Evolutionary conservation across 2,113 vertebrate genomes (phyloP).

Genomic region (Polypterus bichir): DNA sequence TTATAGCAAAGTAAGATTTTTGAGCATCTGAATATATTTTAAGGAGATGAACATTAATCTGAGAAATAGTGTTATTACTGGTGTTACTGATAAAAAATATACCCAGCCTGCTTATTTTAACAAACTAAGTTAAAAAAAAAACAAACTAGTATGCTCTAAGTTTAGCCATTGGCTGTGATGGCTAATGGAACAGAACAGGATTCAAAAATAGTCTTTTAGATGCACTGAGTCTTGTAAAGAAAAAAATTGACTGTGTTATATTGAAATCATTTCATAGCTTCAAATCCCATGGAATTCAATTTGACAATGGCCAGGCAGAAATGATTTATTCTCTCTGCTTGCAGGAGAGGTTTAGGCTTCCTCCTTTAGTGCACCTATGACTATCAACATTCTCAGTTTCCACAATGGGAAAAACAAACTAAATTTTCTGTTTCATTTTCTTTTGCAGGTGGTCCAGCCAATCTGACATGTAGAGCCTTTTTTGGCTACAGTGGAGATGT

Average conservation of each 20-base stretch:
- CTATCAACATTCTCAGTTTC: constrained; percentile 4
- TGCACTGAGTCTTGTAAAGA: background rate
- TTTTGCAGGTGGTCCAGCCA: constrained; percentile 70
- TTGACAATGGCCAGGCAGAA: background rate
- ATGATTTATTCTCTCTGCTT: constrained; percentile 2
- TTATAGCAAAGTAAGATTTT: no score
- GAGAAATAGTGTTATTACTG: no score
- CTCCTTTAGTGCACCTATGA: constrained; percentile 14
- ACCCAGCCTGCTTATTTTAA: no score
- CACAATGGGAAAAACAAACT: background rate
- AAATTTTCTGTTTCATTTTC: constrained; percentile 32
- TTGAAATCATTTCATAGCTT: constrained; percentile 2
- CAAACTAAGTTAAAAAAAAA: no score
- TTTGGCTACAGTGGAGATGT: constrained; percentile 96
- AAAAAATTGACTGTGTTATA: background rate
- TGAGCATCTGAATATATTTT: no score
- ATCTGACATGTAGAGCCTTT: constrained; percentile 91
- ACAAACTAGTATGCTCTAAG: background rate
- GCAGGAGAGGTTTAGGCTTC: constrained; percentile 18
- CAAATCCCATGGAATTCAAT: background rate
- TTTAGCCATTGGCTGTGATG: background rate
- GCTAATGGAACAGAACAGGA: background rate
- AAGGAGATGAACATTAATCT: no score
- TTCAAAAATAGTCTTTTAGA: background rate
- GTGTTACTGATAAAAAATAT: no score